Evolutionary conservation across 2,888 invertebrate genomes (phyloP).

Genomic region (Nycteola revayana): DNA sequence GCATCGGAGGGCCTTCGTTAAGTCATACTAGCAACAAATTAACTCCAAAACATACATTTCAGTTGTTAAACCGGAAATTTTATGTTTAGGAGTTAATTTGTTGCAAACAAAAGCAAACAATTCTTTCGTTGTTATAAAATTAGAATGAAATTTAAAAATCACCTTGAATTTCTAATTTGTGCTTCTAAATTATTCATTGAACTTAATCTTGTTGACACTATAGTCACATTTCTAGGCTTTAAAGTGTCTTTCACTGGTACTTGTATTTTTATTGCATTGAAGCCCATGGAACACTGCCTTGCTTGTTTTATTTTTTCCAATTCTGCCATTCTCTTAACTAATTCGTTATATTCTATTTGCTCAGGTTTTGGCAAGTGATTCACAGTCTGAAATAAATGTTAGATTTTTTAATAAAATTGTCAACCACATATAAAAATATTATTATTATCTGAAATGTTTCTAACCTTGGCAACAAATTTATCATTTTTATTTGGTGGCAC

Average conservation of each 20-base stretch:
- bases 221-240: slow-evolving; percentile 56
- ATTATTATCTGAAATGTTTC: slow-evolving; percentile 9
- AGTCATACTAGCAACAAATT: too few species aligned
- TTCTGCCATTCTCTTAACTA: slow-evolving; percentile 75
- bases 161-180: slow-evolving; percentile 69
- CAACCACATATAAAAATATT: slow-evolving; percentile 9
- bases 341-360: slow-evolving; percentile 72
- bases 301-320: slow-evolving; percentile 71
- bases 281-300: slow-evolving; percentile 52
- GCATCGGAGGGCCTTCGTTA: too few species aligned
- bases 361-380: slow-evolving; percentile 74
- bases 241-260: slow-evolving; percentile 52
- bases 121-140: too few species aligned
- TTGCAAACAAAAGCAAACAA: too few species aligned
- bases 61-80: too few species aligned
- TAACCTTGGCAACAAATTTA: slow-evolving; percentile 73
- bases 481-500: slow-evolving; percentile 44
- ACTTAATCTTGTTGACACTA: slow-evolving; percentile 29
- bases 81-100: too few species aligned
- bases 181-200: slow-evolving; percentile 51
- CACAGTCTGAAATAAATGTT: slow-evolving; percentile 56
- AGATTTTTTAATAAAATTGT: slow-evolving; percentile 13
- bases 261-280: slow-evolving; percentile 19
- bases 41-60: too few species aligned
- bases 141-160: too few species aligned